A percentile compares a stretch with the other conserved stretches of the same genome.
phyloP scores from a whole-genome alignment of 2,888 invertebrate genomes.

The Pandemis heparana region DNA sequence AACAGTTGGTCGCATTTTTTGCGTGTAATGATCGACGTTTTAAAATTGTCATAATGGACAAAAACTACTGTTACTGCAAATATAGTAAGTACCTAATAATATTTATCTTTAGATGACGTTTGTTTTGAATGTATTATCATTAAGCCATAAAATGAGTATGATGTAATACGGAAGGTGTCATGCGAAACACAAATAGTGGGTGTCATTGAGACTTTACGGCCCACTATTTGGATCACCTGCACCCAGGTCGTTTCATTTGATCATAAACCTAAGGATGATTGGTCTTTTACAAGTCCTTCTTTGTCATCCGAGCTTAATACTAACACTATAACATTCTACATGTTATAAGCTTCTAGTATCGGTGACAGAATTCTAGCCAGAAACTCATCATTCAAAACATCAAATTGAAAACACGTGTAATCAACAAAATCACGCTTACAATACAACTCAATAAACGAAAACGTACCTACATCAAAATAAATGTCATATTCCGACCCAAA shows the following conservation, averaged over 20 bases:
- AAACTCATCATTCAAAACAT: slow-evolving; percentile 6
- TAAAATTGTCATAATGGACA: too few species aligned
- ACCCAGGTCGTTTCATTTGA: slow-evolving; percentile 21
- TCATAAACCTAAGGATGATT: slow-evolving; percentile 24
- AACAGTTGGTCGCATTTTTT: too few species aligned
- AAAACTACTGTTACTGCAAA: too few species aligned
- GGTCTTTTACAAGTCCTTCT: slow-evolving; percentile 4
- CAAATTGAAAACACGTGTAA: slow-evolving; percentile 4
- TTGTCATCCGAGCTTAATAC: neutral
- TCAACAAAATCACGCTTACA: slow-evolving; percentile 11
- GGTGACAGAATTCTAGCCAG: too few species aligned
- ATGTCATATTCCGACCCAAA: slow-evolving; percentile 29
- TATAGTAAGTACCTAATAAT: too few species aligned
- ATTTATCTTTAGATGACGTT: neutral
- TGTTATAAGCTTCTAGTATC: neutral
- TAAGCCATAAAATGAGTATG: neutral
- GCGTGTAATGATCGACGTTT: too few species aligned
- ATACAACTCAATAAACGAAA: slow-evolving; percentile 9
- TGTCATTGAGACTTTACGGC: slow-evolving; percentile 12
- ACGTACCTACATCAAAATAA: slow-evolving; percentile 26
- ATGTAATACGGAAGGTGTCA: neutral
- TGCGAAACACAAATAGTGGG: neutral
- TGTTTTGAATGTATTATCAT: neutral
- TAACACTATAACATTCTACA: neutral
- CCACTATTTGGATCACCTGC: slow-evolving; percentile 8